Evolutionary conservation across 1,140 invertebrate species (phyloP), one percentile per base, ranked within the genome.

Genomic region (Trichoplusia ni): DNA sequence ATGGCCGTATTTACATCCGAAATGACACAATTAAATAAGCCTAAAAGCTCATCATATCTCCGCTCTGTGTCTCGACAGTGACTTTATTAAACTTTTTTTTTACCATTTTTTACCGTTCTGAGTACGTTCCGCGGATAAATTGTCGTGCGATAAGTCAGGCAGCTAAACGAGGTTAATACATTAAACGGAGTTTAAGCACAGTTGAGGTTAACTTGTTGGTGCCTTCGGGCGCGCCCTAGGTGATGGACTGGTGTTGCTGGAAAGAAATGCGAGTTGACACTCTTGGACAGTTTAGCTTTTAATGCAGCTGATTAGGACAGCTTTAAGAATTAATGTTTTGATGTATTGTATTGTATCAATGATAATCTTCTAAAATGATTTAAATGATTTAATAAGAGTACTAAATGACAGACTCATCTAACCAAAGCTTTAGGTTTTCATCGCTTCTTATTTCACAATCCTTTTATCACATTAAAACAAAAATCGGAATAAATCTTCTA

Each of bases 31-130:
- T 49, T 49, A 49, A 49, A 49, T 49, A 49, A 29, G 25, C 46
- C 46, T 25, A 49, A 49, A 49, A 49, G 25, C 46, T 49, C 25
- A 9, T 23, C 61, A 38, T 64, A 64, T 64, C 61, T 31, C 25
- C 13, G 38, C 71, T 67, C 27, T 76, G 67, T 81, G 73, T 79
- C 75, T 75, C 64, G 71, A 31, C 74, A 71, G 46, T 67, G 74
- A 74, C 71, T 79, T 79, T 80, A 79, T 85, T 77, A 84, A 88
- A 84, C 79, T 88, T 86, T 85, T 83, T 81, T 83, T 69, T 77
- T 68, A 73, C 64, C 64, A 74, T 79, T 79, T 74, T 81, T 46
- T 51, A 46, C 70, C 63, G 51, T 38, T 64, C 59, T 63, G 63
- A 74, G 75, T 66, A 67, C 64, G 53, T 64, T 66, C 59, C 58